Evolutionary conservation across 2,888 invertebrate genomes (phyloP), one percentile per base, ranked within the genome.

Genomic region (Odontothrips loti): DNA sequence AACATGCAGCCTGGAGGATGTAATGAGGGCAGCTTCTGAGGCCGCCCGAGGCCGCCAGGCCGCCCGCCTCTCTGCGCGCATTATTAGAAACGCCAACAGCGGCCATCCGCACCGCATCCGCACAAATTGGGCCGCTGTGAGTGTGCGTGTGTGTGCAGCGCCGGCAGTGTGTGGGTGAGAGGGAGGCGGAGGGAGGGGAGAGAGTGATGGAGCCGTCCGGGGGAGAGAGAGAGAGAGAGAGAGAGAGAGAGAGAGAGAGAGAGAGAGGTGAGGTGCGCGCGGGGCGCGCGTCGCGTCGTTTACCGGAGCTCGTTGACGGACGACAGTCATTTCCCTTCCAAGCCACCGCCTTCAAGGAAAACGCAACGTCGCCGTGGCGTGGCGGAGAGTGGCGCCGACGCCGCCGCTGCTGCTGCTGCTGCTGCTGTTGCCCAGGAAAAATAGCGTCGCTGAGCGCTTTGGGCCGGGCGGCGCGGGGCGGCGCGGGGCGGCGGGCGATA

Each of bases 271-370:
- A 51, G 51, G 51, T 48, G 9, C 15, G 68, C 11, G 68, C 23
- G 12, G 11, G 68, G 68, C 11, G 23, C 23, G 68, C 23, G 27
- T 17, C 4, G 27, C 23, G 68, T 9, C 68, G 68, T 27, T 75
- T 23, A 75, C 68, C 68, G 68, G 68, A 27, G 23, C 68, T 75
- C 68, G 68, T 27, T 75, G 68, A 75, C 68, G 68, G 68, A 75
- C 68, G 68, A 27, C 27, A 27, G 27, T 27, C 68, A 75, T 75
- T 75, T 75, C 68, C 68, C 68, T 27, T 27, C 23, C 68, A 58
- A 23, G 68, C 68, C 68, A 23, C 68, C 68, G 68, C 27, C 68
- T 75, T 58, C 58, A 58, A 15, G 58, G 20, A 58, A 58, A 58
- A 20, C 58, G 58, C 15, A 17, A 20, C 58, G 34, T 43, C 34